phyloP scores from a whole-genome alignment of 2,797 vertebrate species.

The Rhinophrynus dorsalis region DNA sequence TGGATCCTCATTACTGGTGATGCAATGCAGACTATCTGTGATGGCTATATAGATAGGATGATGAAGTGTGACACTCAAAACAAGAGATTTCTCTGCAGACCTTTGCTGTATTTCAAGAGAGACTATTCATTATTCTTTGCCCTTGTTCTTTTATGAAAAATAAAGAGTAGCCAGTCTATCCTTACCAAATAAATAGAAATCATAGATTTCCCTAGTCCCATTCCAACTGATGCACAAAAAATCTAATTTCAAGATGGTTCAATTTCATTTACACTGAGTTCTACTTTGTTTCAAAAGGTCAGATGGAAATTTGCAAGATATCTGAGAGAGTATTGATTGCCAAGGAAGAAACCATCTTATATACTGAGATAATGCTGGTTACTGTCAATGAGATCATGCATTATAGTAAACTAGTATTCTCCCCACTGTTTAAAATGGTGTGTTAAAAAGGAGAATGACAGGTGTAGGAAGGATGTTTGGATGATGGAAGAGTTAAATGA shows the following conservation, averaged over 20 bases:
- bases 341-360: neutral
- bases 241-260: neutral
- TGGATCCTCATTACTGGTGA: neutral
- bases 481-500: too few species aligned
- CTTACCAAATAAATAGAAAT: neutral
- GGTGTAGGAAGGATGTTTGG: too few species aligned
- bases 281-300: neutral
- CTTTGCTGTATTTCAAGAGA: neutral
- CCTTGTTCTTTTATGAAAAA: neutral
- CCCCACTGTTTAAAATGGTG: too few species aligned
- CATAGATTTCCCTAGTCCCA: neutral
- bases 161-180: neutral
- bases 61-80: constrained; percentile 7
- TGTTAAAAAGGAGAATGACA: too few species aligned
- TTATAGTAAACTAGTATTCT: too few species aligned
- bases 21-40: constrained; percentile 12
- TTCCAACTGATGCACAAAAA: neutral
- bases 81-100: constrained; percentile 10
- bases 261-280: neutral
- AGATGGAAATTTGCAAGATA: constrained; percentile 1
- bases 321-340: neutral
- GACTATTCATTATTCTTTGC: constrained; percentile 3
- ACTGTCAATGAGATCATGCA: neutral
- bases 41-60: constrained; percentile 3
- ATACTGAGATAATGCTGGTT: neutral